Conservation (phyloP, 2,113 vertebrate species). For the Probosciger aterrimus region DNA sequence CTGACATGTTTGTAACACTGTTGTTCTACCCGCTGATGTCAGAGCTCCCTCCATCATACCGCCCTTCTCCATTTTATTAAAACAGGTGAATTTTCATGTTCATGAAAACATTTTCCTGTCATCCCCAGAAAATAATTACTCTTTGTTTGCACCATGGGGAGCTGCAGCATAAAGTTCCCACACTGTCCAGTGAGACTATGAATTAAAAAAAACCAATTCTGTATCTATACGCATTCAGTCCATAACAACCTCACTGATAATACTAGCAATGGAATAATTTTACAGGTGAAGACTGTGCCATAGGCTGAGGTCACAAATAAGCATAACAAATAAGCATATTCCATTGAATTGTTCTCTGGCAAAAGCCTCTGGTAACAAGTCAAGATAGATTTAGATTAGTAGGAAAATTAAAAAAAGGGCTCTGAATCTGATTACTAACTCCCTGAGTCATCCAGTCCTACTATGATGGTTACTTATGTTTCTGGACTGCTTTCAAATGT, state of each 20-base stretch:
- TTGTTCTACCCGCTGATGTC: neutral
- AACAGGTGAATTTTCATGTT: neutral
- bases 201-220: neutral
- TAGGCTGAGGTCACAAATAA: neutral
- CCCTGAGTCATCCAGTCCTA: neutral
- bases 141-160: neutral
- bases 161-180: neutral
- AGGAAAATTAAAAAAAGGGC: neutral
- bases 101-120: neutral
- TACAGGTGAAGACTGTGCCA: neutral
- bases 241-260: neutral
- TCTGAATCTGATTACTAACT: neutral
- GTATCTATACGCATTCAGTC: neutral
- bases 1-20: neutral
- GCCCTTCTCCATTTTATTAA: neutral
- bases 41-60: neutral
- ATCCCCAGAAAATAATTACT: neutral
- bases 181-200: neutral
- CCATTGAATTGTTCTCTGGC: neutral
- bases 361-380: neutral
- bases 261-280: neutral
- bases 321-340: neutral
- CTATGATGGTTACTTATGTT: neutral
- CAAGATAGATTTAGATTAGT: neutral
- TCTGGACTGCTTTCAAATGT: neutral